Conservation (phyloP, 2,797 vertebrate species). For the Eurystomus glaucurus region DNA sequence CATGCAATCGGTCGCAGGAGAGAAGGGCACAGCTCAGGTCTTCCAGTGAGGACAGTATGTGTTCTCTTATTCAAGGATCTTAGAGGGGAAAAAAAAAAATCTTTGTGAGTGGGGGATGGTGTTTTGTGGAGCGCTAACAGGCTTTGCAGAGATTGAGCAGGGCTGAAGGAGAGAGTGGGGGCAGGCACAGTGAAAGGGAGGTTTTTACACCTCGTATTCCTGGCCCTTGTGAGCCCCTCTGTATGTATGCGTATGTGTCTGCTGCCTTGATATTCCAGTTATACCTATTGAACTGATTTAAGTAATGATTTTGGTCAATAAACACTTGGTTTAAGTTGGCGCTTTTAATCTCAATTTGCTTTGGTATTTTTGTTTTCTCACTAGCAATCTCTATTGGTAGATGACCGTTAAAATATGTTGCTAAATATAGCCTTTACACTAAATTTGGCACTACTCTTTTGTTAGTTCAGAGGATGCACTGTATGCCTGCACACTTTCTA, state of each 20-base stretch:
- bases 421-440: slow-evolving; percentile 39
- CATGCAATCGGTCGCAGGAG: accelerated
- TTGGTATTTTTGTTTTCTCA: slow-evolving; percentile 9
- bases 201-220: background rate
- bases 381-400: slow-evolving; percentile 12
- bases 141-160: background rate
- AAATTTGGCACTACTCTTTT: background rate
- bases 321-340: background rate
- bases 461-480: background rate
- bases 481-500: background rate
- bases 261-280: background rate
- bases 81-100: background rate
- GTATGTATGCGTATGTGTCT: accelerated
- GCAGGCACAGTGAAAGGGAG: background rate
- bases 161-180: background rate
- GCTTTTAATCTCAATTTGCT: slow-evolving; percentile 16
- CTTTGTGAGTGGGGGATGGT: background rate
- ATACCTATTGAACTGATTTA: background rate
- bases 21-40: background rate
- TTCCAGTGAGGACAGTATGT: background rate
- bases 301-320: background rate
- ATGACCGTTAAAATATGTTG: background rate
- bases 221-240: background rate
- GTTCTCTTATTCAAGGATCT: background rate
- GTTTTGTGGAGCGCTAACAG: background rate